These are phyloP conservation scores for Oncorhynchus nerka DNA, from an alignment of 2,113 vertebrate genomes.

Conservation along the genomic window DNA sequence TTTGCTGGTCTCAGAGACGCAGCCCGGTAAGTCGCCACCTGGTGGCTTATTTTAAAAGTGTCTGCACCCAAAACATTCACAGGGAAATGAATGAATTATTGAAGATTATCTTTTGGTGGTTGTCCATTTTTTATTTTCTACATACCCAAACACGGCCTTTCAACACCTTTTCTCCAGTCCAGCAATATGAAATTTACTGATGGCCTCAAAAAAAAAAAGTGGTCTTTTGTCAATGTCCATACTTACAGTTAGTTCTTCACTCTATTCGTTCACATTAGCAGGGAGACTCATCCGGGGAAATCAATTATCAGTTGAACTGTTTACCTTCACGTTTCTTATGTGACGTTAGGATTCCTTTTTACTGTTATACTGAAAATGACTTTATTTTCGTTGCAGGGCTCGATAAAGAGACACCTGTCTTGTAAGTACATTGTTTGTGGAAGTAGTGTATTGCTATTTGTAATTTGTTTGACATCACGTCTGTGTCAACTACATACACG, in stretches of 20 bases:
- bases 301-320: no score
- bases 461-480: no score
- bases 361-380: conserved; percentile 22
- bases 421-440: conserved; percentile 82
- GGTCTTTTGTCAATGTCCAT: no score
- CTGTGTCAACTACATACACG: no score
- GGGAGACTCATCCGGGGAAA: not conserved
- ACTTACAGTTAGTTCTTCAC: no score
- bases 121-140: no score
- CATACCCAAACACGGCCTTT: conserved; percentile 8
- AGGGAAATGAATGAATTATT: no score
- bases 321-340: not conserved
- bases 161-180: conserved; percentile 4
- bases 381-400: conserved; percentile 83
- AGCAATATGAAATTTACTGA: not conserved
- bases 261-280: no score
- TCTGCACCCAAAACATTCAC: no score
- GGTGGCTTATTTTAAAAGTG: conserved; percentile 16
- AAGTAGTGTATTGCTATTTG: not conserved
- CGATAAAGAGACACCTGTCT: conserved; percentile 93
- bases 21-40: conserved; percentile 89
- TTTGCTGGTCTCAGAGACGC: conserved; percentile 98
- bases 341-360: not conserved
- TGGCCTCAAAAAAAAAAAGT: not conserved
- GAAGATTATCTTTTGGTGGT: no score